Evolutionary conservation across 2,888 invertebrate species (phyloP), one percentile per base, ranked within the genome.

Genomic region (Caenorhabditis sp.): DNA sequence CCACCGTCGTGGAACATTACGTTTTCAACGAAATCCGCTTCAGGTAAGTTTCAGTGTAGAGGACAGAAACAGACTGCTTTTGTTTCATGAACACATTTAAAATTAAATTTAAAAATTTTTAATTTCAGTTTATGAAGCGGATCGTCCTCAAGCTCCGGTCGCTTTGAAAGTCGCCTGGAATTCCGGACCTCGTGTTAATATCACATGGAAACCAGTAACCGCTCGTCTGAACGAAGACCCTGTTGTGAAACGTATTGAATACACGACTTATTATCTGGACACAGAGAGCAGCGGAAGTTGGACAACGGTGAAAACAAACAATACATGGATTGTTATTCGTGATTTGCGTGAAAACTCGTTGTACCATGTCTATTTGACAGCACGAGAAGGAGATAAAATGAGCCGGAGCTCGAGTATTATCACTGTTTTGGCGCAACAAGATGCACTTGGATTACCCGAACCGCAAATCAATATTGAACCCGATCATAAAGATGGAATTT

Each of bases 1-100:
- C 80, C 80, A 1, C 76, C 80, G 26, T 78, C 79, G 27, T 82
- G 74, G 75, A 82, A 82, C 38, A 59, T 78, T 12, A 76, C 76
- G 7, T 82, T 82, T 69, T 67, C 73, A 0, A 81, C 82, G 20
- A 69, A 59, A 43, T 66, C 76, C 5, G 63, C 69, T 20, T 63
- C 67, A 10, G 31, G 73, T 62, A 36, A 26, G 56, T 38, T 31
- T 31, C 10, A 10, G 43, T 43, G 43, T 5, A 10, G 10, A 31
- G 4, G 31, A 31, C 5, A 31, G 31, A 31, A 31, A 10, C 31
- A 31, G 31, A 31, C 31, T 7, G 4, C n/a, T n/a, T n/a, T n/a
- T n/a, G n/a, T n/a, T n/a, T n/a, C n/a, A n/a, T n/a, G n/a, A n/a
- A n/a, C n/a, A n/a, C n/a, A n/a, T n/a, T n/a, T n/a, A 10, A 20